Conservation (phyloP, 1,140 invertebrate genomes). For the Nixonia krombeini region DNA sequence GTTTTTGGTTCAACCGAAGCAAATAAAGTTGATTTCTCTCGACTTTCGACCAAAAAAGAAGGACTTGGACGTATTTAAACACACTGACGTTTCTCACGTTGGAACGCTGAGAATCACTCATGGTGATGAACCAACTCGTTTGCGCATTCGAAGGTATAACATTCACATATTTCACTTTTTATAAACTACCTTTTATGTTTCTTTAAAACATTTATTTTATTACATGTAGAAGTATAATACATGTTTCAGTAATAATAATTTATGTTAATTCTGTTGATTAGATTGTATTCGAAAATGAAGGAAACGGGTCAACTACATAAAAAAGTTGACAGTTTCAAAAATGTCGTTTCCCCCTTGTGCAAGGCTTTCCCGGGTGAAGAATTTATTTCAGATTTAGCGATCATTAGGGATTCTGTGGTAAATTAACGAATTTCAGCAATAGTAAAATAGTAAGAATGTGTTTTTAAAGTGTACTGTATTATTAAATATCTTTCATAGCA, state of each 20-base stretch:
- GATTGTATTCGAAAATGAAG: constrained; percentile 64
- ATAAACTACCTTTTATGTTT: no score
- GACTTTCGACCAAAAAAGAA: constrained; percentile 64
- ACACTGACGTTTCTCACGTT: constrained; percentile 58
- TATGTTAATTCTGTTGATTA: constrained; percentile 12
- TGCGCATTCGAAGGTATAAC: constrained; percentile 63
- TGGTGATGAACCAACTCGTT: constrained; percentile 67
- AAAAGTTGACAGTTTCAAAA: constrained; percentile 60
- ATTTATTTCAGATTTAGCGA: constrained; percentile 53
- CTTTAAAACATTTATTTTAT: no score
- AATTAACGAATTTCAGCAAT: constrained; percentile 21
- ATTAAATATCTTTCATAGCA: constrained; percentile 47
- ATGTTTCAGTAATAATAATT: neutral
- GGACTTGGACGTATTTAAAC: constrained; percentile 53
- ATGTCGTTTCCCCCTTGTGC: constrained; percentile 60
- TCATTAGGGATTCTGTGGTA: constrained; percentile 64
- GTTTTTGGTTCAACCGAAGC: constrained; percentile 58
- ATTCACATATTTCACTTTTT: constrained; percentile 4
- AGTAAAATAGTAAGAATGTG: no score
- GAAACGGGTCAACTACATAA: constrained; percentile 54
- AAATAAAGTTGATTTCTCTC: constrained; percentile 55
- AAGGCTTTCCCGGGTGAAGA: constrained; percentile 61
- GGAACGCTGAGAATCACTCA: constrained; percentile 64
- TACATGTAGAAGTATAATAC: no score
- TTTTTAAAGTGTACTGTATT: no score